These are phyloP conservation scores for Meriones psammophilus DNA, from an alignment of 2,797 vertebrate species.

Conservation along the genomic window DNA sequence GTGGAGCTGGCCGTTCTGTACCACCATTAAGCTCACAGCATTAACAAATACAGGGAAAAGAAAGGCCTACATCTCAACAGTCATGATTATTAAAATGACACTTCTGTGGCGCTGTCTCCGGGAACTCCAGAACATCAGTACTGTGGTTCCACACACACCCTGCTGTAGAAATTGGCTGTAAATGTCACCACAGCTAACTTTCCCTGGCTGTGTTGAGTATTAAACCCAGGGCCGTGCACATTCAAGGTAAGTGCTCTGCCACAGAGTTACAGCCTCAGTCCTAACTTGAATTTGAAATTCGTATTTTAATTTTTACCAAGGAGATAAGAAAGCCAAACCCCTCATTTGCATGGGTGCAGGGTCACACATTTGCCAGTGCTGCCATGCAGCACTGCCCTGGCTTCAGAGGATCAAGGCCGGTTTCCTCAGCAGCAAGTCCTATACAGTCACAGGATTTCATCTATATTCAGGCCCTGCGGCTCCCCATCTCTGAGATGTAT, in stretches of 20 bases:
- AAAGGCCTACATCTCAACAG: neutral
- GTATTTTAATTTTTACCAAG: neutral
- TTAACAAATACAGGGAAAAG: neutral
- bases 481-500: neutral
- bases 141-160: neutral
- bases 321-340: neutral
- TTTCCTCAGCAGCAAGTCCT: neutral
- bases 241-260: neutral
- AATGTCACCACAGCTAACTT: neutral
- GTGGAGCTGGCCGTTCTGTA: neutral
- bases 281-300: neutral
- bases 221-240: neutral
- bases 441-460: neutral
- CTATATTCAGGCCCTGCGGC: neutral
- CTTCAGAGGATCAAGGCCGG: neutral
- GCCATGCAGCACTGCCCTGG: neutral
- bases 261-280: neutral
- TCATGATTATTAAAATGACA: neutral
- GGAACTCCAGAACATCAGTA: neutral
- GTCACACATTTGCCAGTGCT: fast-evolving
- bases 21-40: neutral
- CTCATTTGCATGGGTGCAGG: neutral
- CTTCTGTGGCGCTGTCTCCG: neutral
- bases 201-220: neutral
- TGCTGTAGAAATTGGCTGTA: conserved; percentile 38